These are phyloP conservation scores for Monarcha castaneiventris DNA, from an alignment of 2,113 vertebrate genomes.

Conservation along the genomic window DNA sequence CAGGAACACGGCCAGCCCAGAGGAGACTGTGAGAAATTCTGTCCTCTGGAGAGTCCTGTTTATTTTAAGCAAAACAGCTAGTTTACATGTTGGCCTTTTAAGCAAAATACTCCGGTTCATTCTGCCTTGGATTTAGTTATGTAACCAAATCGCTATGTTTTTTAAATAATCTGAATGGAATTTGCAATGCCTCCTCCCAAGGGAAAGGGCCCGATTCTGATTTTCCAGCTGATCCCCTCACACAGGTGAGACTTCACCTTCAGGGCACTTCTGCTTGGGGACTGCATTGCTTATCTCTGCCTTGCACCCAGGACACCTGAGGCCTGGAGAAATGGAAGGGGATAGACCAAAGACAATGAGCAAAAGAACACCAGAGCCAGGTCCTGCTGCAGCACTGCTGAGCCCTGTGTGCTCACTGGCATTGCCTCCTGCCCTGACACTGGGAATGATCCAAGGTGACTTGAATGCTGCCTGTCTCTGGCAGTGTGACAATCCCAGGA, in stretches of 20 bases:
- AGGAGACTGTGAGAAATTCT: conserved; percentile 60
- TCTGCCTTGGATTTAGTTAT: conserved; percentile 55
- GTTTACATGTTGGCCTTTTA: conserved; percentile 67
- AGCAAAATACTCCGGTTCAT: conserved; percentile 55
- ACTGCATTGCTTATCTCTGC: neutral
- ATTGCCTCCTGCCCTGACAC: neutral
- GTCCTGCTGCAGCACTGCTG: neutral
- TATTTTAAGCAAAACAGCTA: conserved; percentile 65
- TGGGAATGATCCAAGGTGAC: neutral
- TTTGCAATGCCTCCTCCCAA: neutral
- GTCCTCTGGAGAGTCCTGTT: conserved; percentile 60
- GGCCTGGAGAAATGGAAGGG: neutral
- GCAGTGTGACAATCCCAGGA: neutral
- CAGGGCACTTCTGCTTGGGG: neutral
- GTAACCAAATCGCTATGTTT: conserved; percentile 57
- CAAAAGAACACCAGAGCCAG: neutral
- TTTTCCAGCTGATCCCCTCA: neutral
- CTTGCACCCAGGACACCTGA: neutral
- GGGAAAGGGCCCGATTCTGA: neutral
- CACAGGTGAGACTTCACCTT: conserved; percentile 6
- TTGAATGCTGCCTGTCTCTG: neutral
- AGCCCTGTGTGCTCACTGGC: neutral
- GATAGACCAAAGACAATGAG: neutral
- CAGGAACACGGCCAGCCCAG: conserved; percentile 33
- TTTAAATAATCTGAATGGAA: conserved; percentile 60